Evolutionary conservation across 1,140 invertebrate species (phyloP), one percentile per base, ranked within the genome.

Genomic region (Hirudo medicinalis): DNA sequence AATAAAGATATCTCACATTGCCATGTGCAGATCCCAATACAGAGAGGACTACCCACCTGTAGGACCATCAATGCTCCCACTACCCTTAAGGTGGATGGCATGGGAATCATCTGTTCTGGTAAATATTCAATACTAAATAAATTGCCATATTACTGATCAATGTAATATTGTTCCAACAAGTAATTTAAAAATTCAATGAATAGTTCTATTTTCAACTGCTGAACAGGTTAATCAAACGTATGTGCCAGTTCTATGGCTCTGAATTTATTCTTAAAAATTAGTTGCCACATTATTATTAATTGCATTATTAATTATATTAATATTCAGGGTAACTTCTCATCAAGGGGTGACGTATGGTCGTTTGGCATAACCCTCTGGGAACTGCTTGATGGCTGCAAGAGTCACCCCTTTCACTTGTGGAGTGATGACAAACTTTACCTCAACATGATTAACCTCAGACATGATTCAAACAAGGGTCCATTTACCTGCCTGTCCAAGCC

Each of bases 1-100:
- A 74, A 87, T 93, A 72, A 93, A 93, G 84, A 92, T 94, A 75
- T 91, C 90, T 68, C 91, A 94, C 81, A 91, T 92, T 81, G 91
- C 90, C 22, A 91, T 91, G 54, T 90, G 90, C 82, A 90, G 90
- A 78, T 89, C 90, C 82, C 78, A 89, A n/a, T 94, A 92, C 80
- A 85, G 87, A n/a, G 85, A 86, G 49, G 91, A 94, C 80, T 75
- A 73, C 36, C 68, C 55, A 79, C 88, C 89, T 77, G 87, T 91
- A 9, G 90, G 91, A 19, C 29, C 57, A 76, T 90, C 89, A 0
- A 86, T 87, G 49, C 87, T 89, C 71, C 87, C 89, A 0, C 80
- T 93, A 73, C 91, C 91, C 0, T 86, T 94, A 70, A 85, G 91
- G 40, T 93, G 91, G 91, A 91, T 91, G 86, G 88, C 91, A 22